phyloP scores from a whole-genome alignment of 2,113 vertebrate genomes.

The Hippoglossus stenolepis region DNA sequence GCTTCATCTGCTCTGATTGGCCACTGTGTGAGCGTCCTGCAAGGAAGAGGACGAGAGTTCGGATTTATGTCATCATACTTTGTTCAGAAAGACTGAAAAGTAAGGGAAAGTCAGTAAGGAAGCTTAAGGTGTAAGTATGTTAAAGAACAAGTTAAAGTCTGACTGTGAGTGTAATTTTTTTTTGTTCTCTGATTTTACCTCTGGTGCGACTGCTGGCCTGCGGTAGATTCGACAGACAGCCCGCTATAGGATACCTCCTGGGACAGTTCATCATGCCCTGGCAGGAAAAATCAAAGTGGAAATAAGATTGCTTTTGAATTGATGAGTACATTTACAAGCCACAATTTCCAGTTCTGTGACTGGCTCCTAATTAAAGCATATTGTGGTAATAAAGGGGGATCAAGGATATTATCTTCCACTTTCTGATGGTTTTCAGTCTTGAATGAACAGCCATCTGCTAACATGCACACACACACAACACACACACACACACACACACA shows the following conservation, averaged over 20 bases:
- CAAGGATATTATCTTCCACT: not conserved
- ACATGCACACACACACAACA: not conserved
- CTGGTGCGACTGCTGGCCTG: constrained; percentile 66
- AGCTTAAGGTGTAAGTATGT: no score
- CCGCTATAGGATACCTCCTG: constrained; percentile 82
- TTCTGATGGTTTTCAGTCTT: not conserved
- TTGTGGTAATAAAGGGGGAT: not conserved
- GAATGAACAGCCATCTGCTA: not conserved
- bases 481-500: constrained; percentile 19
- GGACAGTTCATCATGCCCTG: constrained; percentile 82
- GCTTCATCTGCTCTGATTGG: constrained; percentile 84
- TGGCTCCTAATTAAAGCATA: no score
- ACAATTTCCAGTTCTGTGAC: not conserved
- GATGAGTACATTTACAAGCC: not conserved
- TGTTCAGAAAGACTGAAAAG: not conserved
- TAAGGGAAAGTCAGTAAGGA: not conserved
- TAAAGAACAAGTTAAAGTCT: no score
- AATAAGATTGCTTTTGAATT: not conserved
- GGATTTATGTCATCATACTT: not conserved
- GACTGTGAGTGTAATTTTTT: no score
- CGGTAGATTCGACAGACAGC: constrained; percentile 80
- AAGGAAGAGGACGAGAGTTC: constrained; percentile 4
- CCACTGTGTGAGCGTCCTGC: constrained; percentile 80
- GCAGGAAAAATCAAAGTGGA: not conserved
- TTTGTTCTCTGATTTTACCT: constrained; percentile 71